A percentile compares a stretch with the other conserved stretches of the same genome.
These are phyloP conservation scores for Carlito syrichta DNA, from an alignment of 2,113 vertebrate genomes.

Conservation along the genomic window DNA sequence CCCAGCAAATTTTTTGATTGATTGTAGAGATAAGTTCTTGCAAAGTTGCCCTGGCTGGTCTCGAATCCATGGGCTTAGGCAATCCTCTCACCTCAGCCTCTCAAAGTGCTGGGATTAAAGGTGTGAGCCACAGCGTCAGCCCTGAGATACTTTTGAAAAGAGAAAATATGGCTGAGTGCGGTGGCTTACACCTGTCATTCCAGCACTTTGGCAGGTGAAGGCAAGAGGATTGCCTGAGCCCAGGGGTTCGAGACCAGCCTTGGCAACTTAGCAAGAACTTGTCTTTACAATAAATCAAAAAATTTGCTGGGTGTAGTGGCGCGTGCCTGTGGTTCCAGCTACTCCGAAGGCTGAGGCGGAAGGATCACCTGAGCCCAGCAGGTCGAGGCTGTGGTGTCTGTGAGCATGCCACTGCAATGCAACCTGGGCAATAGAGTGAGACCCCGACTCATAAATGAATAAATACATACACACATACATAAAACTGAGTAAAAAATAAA, in stretches of 20 bases:
- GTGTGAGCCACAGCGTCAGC: background rate
- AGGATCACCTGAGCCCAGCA: background rate
- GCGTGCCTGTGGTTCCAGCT: background rate
- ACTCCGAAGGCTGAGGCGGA: background rate
- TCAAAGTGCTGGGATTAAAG: background rate
- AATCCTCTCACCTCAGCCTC: background rate
- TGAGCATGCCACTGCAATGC: too few relatives aligned
- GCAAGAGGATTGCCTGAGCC: background rate
- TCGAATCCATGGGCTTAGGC: background rate
- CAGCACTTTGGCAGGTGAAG: background rate
- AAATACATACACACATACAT: too few relatives aligned
- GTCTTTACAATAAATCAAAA: background rate
- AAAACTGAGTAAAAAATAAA: too few relatives aligned
- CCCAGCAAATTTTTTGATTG: background rate
- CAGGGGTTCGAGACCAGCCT: background rate
- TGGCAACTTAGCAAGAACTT: background rate
- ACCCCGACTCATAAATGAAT: too few relatives aligned
- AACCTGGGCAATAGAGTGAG: too few relatives aligned
- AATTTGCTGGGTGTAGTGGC: background rate
- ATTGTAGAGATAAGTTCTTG: background rate
- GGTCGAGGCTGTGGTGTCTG: too few relatives aligned
- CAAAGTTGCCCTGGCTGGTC: background rate
- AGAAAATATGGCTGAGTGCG: background rate
- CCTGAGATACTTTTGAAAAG: background rate
- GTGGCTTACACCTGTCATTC: background rate